A percentile compares a stretch with the other conserved stretches of the same genome.
Evolutionary conservation across 2,888 invertebrate genomes (phyloP).

Genomic region (Sesia apiformis): DNA sequence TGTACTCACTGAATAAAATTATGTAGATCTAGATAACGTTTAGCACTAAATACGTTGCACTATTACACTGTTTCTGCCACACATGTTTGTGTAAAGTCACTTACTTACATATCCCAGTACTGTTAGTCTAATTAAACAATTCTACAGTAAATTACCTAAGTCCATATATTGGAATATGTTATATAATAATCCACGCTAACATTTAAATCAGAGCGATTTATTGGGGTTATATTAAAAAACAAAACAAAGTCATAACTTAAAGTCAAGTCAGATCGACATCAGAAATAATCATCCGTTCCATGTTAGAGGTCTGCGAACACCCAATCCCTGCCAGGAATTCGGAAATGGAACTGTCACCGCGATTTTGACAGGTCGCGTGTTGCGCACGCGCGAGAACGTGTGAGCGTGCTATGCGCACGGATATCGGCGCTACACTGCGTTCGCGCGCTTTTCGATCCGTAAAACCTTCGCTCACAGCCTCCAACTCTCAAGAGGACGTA

Average conservation of each 20-base stretch:
- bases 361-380: constrained; percentile 45
- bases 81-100: no score
- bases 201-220: no score
- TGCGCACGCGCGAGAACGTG: constrained; percentile 43
- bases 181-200: no score
- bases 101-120: no score
- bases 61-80: constrained; percentile 11
- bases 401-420: constrained; percentile 68
- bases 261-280: no score
- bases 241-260: no score
- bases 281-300: constrained; percentile 37
- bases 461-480: constrained; percentile 61
- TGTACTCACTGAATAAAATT: constrained; percentile 57
- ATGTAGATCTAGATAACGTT: constrained; percentile 53
- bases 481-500: constrained; percentile 41
- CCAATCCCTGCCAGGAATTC: constrained; percentile 24
- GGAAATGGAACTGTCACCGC: constrained; percentile 45
- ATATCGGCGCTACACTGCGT: constrained; percentile 68
- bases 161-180: no score
- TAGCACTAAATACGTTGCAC: constrained; percentile 61
- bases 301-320: constrained; percentile 19
- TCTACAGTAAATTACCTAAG: no score
- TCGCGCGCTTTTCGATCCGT: constrained; percentile 70
- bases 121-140: no score
- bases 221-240: no score